Evolutionary conservation across 2,797 vertebrate genomes (phyloP).

Genomic region (Enteromius argenteus): DNA sequence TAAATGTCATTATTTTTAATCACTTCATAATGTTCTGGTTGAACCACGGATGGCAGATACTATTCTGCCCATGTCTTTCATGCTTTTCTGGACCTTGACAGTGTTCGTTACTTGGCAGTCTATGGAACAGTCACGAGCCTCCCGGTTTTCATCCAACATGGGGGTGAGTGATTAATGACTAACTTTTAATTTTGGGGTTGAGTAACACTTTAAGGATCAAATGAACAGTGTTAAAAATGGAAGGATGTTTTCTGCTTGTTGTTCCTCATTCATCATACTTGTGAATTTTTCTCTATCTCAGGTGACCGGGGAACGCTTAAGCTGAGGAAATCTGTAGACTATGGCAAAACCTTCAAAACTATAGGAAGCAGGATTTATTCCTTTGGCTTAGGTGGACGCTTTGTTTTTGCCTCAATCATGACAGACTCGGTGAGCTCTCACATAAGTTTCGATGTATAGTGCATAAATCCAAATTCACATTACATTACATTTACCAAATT

Average conservation of each 20-base stretch:
- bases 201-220: neutral
- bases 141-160: too few relatives aligned
- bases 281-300: conserved; percentile 58
- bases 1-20: too few relatives aligned
- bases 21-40: too few relatives aligned
- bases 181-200: too few relatives aligned
- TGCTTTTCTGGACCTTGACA: too few relatives aligned
- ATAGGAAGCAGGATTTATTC: conserved; percentile 89
- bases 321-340: conserved; percentile 86
- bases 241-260: neutral
- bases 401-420: conserved; percentile 94
- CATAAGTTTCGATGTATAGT: too few relatives aligned
- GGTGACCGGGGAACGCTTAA: conserved; percentile 86
- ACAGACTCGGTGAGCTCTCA: conserved; percentile 81
- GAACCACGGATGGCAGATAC: too few relatives aligned
- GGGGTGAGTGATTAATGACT: too few relatives aligned
- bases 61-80: too few relatives aligned
- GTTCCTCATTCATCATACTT: neutral
- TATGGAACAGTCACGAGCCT: too few relatives aligned
- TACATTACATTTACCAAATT: too few relatives aligned
- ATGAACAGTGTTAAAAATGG: neutral
- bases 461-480: neutral
- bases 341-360: conserved; percentile 84
- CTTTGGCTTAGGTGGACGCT: conserved; percentile 90
- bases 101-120: too few relatives aligned